Conservation (phyloP, 2,888 invertebrate genomes). For the Catocala nupta region DNA sequence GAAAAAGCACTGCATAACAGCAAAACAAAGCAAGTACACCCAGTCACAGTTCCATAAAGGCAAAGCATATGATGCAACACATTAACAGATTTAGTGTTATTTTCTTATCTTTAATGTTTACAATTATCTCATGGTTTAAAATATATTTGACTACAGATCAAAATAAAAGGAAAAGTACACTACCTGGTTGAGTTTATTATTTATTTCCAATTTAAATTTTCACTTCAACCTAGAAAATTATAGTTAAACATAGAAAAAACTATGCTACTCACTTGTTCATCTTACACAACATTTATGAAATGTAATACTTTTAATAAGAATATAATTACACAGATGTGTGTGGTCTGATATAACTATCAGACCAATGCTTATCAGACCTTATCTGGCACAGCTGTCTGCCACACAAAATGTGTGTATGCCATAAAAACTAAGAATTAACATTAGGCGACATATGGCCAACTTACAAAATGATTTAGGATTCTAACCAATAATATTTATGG, state of each 20-base stretch:
- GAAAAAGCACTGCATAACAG: neutral
- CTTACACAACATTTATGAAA: neutral
- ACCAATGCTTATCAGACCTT: slow-evolving; percentile 12
- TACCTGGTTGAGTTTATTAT: neutral
- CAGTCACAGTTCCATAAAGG: neutral
- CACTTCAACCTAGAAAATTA: neutral
- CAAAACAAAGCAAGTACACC: neutral
- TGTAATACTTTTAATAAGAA: neutral
- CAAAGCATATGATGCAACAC: neutral
- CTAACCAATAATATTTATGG: neutral
- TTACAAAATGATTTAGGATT: slow-evolving; percentile 6
- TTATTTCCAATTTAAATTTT: neutral
- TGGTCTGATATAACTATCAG: too few species aligned
- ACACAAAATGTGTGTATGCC: neutral
- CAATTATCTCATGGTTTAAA: too few species aligned
- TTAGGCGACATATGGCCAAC: neutral
- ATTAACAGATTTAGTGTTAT: too few species aligned
- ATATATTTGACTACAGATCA: too few species aligned
- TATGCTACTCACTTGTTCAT: neutral
- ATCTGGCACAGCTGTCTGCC: slow-evolving; percentile 15
- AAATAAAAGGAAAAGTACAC: too few species aligned
- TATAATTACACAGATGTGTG: slow-evolving; percentile 4
- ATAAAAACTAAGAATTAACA: neutral
- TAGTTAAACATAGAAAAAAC: too few species aligned
- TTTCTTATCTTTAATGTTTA: too few species aligned